Evolutionary conservation across 2,797 vertebrate species (phyloP).

Genomic region (Rhyacichthys aspro): DNA sequence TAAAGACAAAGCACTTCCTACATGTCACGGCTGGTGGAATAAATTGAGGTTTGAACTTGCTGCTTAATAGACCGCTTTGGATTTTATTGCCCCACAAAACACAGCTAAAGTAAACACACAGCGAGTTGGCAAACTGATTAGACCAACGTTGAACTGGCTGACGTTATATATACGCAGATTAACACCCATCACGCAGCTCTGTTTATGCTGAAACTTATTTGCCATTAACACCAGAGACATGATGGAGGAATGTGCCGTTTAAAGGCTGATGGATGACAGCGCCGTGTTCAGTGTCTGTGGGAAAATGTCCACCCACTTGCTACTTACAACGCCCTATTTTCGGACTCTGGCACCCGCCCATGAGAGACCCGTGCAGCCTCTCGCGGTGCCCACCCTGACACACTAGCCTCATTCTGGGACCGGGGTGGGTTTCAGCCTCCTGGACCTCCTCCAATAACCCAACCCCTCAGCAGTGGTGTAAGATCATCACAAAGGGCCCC

Average conservation of each 20-base stretch:
- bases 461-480: background rate
- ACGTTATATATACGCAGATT: constrained; percentile 4
- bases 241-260: constrained; percentile 41
- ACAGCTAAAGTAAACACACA: constrained; percentile 34
- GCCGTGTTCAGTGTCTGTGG: constrained; percentile 45
- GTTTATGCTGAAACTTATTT: background rate
- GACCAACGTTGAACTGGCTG: constrained; percentile 30
- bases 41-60: constrained; percentile 20
- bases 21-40: constrained; percentile 4
- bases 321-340: constrained; percentile 68
- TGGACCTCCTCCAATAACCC: constrained; percentile 9
- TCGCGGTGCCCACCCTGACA: constrained; percentile 44
- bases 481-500: background rate
- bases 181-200: constrained; percentile 14
- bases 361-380: constrained; percentile 53
- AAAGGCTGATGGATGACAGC: constrained; percentile 25
- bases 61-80: constrained; percentile 41
- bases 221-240: constrained; percentile 33
- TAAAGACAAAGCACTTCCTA: constrained; percentile 10
- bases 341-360: constrained; percentile 36
- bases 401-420: constrained; percentile 61
- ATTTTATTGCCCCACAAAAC: constrained; percentile 50
- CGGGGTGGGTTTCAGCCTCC: constrained; percentile 40
- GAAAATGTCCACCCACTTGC: constrained; percentile 41
- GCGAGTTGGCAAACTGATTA: constrained; percentile 49